Percentiles rank a stretch among this genome's conserved stretches.
Conservation (phyloP, 2,113 vertebrate species). For the Phalacrocorax brasilianus region DNA sequence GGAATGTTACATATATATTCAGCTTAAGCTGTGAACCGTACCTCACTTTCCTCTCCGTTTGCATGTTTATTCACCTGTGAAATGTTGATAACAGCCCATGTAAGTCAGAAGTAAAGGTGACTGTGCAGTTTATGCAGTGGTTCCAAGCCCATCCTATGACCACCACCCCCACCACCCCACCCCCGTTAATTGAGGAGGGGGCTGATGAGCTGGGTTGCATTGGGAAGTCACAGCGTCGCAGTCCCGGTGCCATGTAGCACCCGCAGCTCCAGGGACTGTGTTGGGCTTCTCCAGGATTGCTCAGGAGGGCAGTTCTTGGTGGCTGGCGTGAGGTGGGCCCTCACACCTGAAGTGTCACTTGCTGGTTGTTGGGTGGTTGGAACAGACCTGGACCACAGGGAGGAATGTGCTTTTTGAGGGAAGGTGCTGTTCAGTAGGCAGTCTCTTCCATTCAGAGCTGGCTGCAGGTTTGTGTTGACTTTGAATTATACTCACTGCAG, state of each 20-base stretch:
- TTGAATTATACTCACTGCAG: fast-evolving
- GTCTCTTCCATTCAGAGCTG: not conserved
- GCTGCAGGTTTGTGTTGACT: not conserved
- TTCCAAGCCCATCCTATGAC: fast-evolving
- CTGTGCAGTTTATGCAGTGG: too few relatives aligned
- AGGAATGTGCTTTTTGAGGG: not conserved
- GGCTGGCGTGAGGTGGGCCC: not conserved
- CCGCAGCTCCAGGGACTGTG: not conserved
- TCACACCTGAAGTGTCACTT: fast-evolving
- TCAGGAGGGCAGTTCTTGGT: not conserved
- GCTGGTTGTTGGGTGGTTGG: fast-evolving
- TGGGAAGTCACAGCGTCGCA: fast-evolving
- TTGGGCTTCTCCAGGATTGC: fast-evolving
- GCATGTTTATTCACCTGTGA: fast-evolving
- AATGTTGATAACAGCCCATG: fast-evolving
- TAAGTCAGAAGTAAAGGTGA: too few relatives aligned
- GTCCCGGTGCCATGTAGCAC: fast-evolving
- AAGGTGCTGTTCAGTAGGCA: too few relatives aligned
- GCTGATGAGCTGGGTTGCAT: not conserved
- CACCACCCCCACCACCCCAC: not conserved
- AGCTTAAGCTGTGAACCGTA: not conserved
- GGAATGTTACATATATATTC: not conserved
- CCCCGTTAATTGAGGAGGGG: not conserved
- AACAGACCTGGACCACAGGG: not conserved
- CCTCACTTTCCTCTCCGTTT: not conserved